Evolutionary conservation across 2,113 vertebrate species (phyloP).

Genomic region (Steatornis caripensis): DNA sequence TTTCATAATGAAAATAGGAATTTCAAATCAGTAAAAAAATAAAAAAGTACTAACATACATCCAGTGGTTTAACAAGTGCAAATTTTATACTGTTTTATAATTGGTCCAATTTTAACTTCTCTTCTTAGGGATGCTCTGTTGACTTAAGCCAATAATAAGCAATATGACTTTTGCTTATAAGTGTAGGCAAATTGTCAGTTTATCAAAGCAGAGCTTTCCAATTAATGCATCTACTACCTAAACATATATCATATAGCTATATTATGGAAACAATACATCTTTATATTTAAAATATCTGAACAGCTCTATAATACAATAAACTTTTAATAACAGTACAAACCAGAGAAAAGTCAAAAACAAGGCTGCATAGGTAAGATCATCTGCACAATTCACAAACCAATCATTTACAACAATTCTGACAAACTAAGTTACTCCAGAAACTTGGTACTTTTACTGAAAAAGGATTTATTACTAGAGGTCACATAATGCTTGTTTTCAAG

Average conservation of each 20-base stretch:
- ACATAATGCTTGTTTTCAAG: constrained; percentile 69
- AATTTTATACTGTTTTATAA: constrained; percentile 77
- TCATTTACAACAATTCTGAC: constrained; percentile 73
- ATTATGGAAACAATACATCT: constrained; percentile 85
- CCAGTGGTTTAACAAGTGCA: constrained; percentile 83
- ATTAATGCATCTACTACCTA: constrained; percentile 86
- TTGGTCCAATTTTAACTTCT: constrained; percentile 80
- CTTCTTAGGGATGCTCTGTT: constrained; percentile 70
- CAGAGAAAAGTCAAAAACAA: constrained; percentile 83
- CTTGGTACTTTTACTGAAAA: constrained; percentile 73
- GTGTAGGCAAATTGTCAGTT: constrained; percentile 82
- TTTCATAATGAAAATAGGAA: constrained; percentile 77
- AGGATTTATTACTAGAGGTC: constrained; percentile 67
- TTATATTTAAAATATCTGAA: constrained; percentile 88
- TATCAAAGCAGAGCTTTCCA: constrained; percentile 87
- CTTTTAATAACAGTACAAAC: constrained; percentile 87
- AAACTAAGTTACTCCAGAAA: constrained; percentile 70
- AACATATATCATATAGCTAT: constrained; percentile 85
- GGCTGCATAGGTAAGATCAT: constrained; percentile 91
- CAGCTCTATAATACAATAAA: constrained; percentile 93
- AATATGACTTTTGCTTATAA: constrained; percentile 77
- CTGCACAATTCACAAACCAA: constrained; percentile 85
- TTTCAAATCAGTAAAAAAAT: constrained; percentile 65
- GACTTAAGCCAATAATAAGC: constrained; percentile 72
- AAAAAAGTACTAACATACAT: constrained; percentile 73